Percentiles rank a stretch among this genome's conserved stretches.
These are phyloP conservation scores for Platyura marginata DNA, from an alignment of 1,140 invertebrate genomes.

Conservation along the genomic window DNA sequence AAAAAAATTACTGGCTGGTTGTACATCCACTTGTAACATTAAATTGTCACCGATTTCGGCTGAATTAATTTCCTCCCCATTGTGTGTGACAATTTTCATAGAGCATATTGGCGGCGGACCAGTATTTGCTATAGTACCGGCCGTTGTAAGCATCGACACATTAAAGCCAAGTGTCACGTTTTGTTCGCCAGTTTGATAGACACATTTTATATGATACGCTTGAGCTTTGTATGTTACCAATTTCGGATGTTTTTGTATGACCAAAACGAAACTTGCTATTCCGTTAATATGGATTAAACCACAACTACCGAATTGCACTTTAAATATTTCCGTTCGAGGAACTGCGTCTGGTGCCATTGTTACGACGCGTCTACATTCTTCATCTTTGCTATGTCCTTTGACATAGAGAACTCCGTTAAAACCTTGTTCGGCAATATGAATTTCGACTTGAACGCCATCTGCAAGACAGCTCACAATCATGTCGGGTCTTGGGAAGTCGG, in stretches of 20 bases:
- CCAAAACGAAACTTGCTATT: conserved; percentile 77
- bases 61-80: conserved; percentile 71
- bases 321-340: conserved; percentile 61
- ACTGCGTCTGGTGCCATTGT: conserved; percentile 45
- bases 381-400: conserved; percentile 85
- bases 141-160: conserved; percentile 86
- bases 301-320: conserved; percentile 80
- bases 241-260: conserved; percentile 90
- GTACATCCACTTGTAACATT: conserved; percentile 81
- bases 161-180: conserved; percentile 87
- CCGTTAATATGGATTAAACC: conserved; percentile 82
- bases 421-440: conserved; percentile 55
- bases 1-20: conserved; percentile 56
- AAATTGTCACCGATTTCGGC: conserved; percentile 87
- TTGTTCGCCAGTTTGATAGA: conserved; percentile 85
- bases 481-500: conserved; percentile 68
- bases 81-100: conserved; percentile 78
- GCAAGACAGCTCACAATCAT: conserved; percentile 78
- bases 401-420: conserved; percentile 88
- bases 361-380: conserved; percentile 65
- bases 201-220: conserved; percentile 87
- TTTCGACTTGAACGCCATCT: conserved; percentile 76
- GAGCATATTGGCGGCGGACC: conserved; percentile 82
- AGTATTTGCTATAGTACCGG: conserved; percentile 86
- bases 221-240: conserved; percentile 86